Conservation (phyloP, 2,797 vertebrate genomes). For the Pogonophryne albipinna region DNA sequence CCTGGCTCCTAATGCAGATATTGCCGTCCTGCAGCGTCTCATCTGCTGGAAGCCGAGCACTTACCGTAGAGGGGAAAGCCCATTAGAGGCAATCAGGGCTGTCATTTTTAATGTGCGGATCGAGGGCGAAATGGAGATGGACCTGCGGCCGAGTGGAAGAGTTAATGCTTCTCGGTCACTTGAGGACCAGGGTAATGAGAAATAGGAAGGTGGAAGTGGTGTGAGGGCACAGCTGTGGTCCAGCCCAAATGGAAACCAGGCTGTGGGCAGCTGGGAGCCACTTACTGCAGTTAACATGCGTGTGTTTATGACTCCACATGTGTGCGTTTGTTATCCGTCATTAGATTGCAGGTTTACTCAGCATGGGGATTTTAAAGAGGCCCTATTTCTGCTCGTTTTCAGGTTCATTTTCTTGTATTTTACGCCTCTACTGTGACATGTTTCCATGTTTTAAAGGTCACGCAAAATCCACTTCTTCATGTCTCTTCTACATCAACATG, state of each 20-base stretch:
- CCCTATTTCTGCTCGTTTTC: neutral
- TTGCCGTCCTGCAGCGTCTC: slow-evolving; percentile 45
- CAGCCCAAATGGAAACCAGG: slow-evolving; percentile 64
- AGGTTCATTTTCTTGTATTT: too few relatives aligned
- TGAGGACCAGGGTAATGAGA: slow-evolving; percentile 51
- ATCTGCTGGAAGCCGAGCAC: slow-evolving; percentile 66
- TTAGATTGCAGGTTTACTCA: neutral
- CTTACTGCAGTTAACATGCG: slow-evolving; percentile 28
- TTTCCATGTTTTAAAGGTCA: too few relatives aligned
- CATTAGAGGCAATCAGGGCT: slow-evolving; percentile 77
- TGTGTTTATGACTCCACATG: slow-evolving; percentile 1
- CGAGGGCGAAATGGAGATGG: slow-evolving; percentile 64
- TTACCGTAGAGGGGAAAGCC: slow-evolving; percentile 66
- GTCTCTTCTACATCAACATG: too few relatives aligned
- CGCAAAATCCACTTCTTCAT: too few relatives aligned
- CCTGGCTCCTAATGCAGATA: slow-evolving; percentile 63
- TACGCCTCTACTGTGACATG: too few relatives aligned
- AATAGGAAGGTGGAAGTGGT: slow-evolving; percentile 66
- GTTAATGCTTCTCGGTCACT: slow-evolving; percentile 64
- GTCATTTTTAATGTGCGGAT: slow-evolving; percentile 69
- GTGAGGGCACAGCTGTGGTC: slow-evolving; percentile 51
- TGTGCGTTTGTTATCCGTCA: neutral
- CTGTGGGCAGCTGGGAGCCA: slow-evolving; percentile 43
- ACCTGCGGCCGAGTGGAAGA: slow-evolving; percentile 55
- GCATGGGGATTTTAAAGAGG: neutral